phyloP scores from a whole-genome alignment of 2,797 vertebrate genomes.

The Sebastes itinus region DNA sequence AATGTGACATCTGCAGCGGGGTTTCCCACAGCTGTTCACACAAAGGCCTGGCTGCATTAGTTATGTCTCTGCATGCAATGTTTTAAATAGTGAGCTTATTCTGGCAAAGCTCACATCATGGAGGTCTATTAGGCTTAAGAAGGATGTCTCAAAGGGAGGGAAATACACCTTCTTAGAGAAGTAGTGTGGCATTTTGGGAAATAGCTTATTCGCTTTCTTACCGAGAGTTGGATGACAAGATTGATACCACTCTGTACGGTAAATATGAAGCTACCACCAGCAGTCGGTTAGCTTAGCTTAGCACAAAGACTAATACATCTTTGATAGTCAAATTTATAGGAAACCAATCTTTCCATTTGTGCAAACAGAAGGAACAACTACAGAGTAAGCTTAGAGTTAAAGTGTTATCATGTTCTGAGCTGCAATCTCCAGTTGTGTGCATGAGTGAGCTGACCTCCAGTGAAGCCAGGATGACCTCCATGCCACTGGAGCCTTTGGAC shows the following conservation, averaged over 20 bases:
- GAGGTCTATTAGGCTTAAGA: not conserved
- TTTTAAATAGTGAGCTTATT: not conserved
- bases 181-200: not conserved
- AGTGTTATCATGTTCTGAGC: not conserved
- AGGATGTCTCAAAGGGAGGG: not conserved
- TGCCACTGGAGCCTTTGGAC: constrained; percentile 93
- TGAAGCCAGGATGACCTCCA: constrained; percentile 92
- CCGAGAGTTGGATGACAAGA: not conserved
- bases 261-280: not conserved
- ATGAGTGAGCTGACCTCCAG: constrained; percentile 86
- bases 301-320: not conserved
- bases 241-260: not conserved
- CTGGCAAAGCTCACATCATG: not conserved
- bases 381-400: not conserved
- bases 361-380: not conserved
- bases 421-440: not conserved
- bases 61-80: not conserved
- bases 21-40: not conserved
- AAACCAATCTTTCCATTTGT: not conserved
- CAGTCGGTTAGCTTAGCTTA: not conserved
- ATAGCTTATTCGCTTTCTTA: not conserved
- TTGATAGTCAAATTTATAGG: not conserved
- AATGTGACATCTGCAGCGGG: not conserved
- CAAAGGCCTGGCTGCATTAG: not conserved
- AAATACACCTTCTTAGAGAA: not conserved